These are phyloP conservation scores for Rugalucina vietnamica DNA, from an alignment of 2,888 invertebrate species.

Conservation along the genomic window DNA sequence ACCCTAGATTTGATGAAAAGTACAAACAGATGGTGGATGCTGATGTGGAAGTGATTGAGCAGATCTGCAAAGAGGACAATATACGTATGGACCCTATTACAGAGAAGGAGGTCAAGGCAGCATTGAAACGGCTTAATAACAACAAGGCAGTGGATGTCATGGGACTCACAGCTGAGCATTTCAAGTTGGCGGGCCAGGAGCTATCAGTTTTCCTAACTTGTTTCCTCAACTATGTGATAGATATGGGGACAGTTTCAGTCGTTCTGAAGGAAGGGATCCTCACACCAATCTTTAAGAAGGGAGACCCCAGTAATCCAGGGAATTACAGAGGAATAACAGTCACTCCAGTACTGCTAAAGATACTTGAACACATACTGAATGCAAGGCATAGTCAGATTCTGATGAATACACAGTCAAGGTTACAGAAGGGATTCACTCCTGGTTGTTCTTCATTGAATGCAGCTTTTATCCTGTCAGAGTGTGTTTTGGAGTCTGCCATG, in stretches of 20 bases:
- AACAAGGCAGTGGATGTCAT: background rate
- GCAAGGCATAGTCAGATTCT: background rate
- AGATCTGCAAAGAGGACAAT: background rate
- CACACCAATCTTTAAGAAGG: constrained; percentile 14
- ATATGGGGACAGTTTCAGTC: background rate
- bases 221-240: background rate
- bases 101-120: background rate
- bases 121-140: background rate
- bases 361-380: background rate
- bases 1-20: background rate
- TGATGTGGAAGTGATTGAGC: background rate
- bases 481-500: background rate
- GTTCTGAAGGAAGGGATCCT: background rate
- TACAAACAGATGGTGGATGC: background rate
- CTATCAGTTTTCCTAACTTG: background rate
- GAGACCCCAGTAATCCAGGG: background rate
- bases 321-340: constrained; percentile 19
- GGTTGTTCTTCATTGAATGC: background rate
- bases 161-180: background rate
- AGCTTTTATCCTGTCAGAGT: background rate
- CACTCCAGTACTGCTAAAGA: background rate
- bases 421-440: background rate
- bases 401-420: background rate
- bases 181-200: background rate
- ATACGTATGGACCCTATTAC: background rate